Conservation (phyloP, 2,888 invertebrate genomes). For the Silvanus unidentatus region DNA sequence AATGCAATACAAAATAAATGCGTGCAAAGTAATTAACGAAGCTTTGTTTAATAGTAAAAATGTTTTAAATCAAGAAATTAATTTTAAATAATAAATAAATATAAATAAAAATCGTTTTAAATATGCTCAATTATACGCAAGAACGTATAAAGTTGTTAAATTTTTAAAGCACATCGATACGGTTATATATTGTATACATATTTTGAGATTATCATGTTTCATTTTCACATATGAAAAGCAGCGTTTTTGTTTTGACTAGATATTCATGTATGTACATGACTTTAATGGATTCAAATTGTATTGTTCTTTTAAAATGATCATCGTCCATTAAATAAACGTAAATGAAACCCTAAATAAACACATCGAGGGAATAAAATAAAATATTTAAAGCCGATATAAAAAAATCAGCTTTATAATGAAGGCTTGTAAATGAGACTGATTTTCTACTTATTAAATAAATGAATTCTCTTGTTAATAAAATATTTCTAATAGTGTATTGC, state of each 20-base stretch:
- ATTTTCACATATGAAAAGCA: too few species aligned
- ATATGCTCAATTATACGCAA: too few species aligned
- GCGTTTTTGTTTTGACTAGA: too few species aligned
- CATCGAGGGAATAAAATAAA: constrained; percentile 11
- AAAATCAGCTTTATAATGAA: constrained; percentile 21
- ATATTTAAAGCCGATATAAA: constrained; percentile 12
- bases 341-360: constrained; percentile 4
- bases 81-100: not conserved
- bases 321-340: constrained; percentile 17
- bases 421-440: constrained; percentile 42
- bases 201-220: too few species aligned
- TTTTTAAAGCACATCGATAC: too few species aligned
- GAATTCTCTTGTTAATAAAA: constrained; percentile 25
- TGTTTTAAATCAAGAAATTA: not conserved
- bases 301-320: too few species aligned
- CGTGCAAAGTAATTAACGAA: not conserved
- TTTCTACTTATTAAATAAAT: constrained; percentile 33
- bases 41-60: not conserved
- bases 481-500: constrained; percentile 18
- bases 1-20: constrained; percentile 11
- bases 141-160: too few species aligned
- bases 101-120: constrained; percentile 1
- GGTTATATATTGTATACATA: too few species aligned
- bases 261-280: too few species aligned
- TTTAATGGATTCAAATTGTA: too few species aligned